These are phyloP conservation scores for Anthonomus grandis DNA, from an alignment of 1,140 invertebrate species.

Conservation along the genomic window DNA sequence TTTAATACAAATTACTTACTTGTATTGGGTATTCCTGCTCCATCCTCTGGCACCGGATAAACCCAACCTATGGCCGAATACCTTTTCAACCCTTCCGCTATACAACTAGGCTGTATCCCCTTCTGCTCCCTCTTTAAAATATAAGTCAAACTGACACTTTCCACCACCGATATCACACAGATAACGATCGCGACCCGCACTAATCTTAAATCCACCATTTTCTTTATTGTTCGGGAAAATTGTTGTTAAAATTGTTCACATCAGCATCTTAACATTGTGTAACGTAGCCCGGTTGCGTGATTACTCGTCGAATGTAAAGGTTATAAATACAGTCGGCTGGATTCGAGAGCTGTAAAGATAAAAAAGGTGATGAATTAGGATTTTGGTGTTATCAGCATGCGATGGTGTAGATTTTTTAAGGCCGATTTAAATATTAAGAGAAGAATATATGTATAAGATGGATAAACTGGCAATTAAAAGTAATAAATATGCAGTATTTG, in stretches of 20 bases:
- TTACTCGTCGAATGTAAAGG: neutral
- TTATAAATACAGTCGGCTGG: neutral
- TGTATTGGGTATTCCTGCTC: conserved; percentile 18
- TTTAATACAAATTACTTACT: conserved; percentile 31
- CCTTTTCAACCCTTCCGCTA: conserved; percentile 34
- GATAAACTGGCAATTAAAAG: too few relatives aligned
- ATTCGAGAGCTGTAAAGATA: neutral
- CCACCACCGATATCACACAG: neutral
- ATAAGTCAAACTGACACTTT: conserved; percentile 34
- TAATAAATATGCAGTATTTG: too few relatives aligned
- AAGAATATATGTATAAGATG: too few relatives aligned
- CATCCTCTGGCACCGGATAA: conserved; percentile 30
- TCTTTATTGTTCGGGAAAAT: neutral
- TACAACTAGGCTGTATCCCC: conserved; percentile 31
- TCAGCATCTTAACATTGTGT: neutral
- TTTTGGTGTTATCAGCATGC: neutral
- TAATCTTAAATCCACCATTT: too few relatives aligned
- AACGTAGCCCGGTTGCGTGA: neutral
- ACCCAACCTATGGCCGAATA: conserved; percentile 36
- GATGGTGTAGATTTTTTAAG: too few relatives aligned
- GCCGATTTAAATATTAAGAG: too few relatives aligned
- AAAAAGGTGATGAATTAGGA: conserved; percentile 2
- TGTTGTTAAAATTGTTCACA: neutral
- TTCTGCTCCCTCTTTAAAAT: conserved; percentile 31
- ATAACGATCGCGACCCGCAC: neutral